Conservation (phyloP, 1,140 invertebrate species). For the Papilio aristodemus region DNA sequence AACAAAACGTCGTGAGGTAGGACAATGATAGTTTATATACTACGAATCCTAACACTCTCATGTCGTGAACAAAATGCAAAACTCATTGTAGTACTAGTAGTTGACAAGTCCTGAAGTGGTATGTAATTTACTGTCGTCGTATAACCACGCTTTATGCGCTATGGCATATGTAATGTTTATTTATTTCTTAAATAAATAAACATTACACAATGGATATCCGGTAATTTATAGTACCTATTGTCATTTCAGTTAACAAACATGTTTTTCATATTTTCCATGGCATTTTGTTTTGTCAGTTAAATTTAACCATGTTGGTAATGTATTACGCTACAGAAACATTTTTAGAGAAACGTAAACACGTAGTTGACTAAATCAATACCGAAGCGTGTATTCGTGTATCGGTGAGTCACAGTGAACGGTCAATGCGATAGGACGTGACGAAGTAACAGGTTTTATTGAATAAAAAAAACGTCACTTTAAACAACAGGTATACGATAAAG, state of each 20-base stretch:
- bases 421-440: neutral
- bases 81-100: too few relatives aligned
- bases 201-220: too few relatives aligned
- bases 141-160: too few relatives aligned
- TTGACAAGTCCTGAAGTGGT: too few relatives aligned
- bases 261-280: too few relatives aligned
- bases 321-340: neutral
- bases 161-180: too few relatives aligned
- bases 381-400: neutral
- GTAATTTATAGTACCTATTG: too few relatives aligned
- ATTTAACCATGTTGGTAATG: neutral
- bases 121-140: too few relatives aligned
- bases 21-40: too few relatives aligned
- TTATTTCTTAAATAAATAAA: too few relatives aligned
- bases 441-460: neutral
- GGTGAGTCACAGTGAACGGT: neutral
- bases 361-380: neutral
- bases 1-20: constrained; percentile 5
- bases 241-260: too few relatives aligned
- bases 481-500: neutral
- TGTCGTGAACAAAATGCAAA: neutral
- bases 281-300: too few relatives aligned
- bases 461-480: neutral
- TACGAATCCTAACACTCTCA: neutral
- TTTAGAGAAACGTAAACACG: neutral